Conservation (phyloP, 2,888 invertebrate species). For the Anarsia innoxiella region DNA sequence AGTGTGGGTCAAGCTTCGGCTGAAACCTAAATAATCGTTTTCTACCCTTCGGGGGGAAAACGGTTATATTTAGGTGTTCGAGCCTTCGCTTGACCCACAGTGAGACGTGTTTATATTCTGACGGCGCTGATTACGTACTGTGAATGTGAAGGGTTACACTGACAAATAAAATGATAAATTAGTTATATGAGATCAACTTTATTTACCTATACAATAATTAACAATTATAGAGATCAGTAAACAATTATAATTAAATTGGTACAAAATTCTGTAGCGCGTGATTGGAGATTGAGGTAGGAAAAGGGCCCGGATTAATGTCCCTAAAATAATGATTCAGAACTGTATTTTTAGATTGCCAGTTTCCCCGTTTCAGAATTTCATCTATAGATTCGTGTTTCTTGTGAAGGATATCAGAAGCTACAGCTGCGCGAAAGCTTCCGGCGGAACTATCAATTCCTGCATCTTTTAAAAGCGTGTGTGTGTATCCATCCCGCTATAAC, state of each 20-base stretch:
- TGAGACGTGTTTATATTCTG: no score
- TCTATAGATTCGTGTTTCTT: conserved; percentile 7
- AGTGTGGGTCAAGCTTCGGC: no score
- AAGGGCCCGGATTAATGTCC: no score
- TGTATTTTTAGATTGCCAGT: conserved; percentile 12
- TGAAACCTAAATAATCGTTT: no score
- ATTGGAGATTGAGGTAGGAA: no score
- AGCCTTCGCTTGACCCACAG: no score
- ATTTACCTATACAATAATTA: background rate
- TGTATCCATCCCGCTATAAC: conserved; percentile 11
- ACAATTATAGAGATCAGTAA: background rate
- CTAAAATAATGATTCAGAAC: conserved; percentile 11
- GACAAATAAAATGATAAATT: background rate
- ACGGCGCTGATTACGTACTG: no score
- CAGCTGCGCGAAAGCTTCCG: conserved; percentile 11
- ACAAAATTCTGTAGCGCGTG: no score
- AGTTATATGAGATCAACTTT: background rate
- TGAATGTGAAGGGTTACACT: background rate
- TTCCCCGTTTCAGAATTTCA: conserved; percentile 12
- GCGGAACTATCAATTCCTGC: conserved; percentile 4
- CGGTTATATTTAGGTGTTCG: no score
- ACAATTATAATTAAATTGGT: background rate
- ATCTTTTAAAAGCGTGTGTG: conserved; percentile 3
- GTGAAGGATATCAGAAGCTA: conserved; percentile 9
- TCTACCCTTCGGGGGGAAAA: no score